A percentile compares a stretch with the other conserved stretches of the same genome.
phyloP scores from a whole-genome alignment of 2,797 vertebrate species.

The Vultur gryphus region DNA sequence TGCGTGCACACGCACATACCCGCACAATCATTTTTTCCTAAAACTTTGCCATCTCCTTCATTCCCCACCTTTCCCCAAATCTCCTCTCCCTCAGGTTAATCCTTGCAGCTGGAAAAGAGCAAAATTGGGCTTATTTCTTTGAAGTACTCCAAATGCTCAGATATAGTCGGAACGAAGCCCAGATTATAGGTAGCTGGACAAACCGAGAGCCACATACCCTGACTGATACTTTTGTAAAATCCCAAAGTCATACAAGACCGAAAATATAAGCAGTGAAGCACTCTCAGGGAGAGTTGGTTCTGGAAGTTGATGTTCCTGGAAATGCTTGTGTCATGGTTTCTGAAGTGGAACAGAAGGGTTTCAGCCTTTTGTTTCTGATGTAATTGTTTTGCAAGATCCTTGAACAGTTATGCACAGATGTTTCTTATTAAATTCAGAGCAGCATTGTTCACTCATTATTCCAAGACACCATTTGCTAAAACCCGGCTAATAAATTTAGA shows the following conservation, averaged over 20 bases:
- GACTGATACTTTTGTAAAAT: neutral
- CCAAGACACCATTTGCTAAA: constrained; percentile 59
- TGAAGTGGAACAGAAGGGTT: constrained; percentile 7
- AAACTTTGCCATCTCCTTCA: neutral
- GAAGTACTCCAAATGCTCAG: neutral
- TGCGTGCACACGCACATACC: fast-evolving
- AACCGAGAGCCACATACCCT: neutral
- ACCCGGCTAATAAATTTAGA: neutral
- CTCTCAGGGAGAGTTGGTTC: neutral
- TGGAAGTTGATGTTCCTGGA: neutral
- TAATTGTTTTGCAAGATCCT: constrained; percentile 47
- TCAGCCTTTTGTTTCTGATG: constrained; percentile 43
- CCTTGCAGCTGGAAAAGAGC: neutral
- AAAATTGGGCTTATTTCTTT: neutral
- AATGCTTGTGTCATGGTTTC: neutral
- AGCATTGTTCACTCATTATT: constrained; percentile 65
- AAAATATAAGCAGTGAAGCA: neutral
- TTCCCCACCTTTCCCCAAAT: neutral
- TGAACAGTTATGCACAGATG: constrained; percentile 59
- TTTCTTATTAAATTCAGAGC: constrained; percentile 66
- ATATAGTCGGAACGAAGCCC: neutral
- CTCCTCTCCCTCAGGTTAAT: neutral
- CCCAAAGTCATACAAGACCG: neutral
- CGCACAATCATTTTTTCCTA: neutral
- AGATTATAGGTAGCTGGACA: neutral